phyloP scores from a whole-genome alignment of 2,113 vertebrate genomes.

The Chloroceryle aenea region DNA sequence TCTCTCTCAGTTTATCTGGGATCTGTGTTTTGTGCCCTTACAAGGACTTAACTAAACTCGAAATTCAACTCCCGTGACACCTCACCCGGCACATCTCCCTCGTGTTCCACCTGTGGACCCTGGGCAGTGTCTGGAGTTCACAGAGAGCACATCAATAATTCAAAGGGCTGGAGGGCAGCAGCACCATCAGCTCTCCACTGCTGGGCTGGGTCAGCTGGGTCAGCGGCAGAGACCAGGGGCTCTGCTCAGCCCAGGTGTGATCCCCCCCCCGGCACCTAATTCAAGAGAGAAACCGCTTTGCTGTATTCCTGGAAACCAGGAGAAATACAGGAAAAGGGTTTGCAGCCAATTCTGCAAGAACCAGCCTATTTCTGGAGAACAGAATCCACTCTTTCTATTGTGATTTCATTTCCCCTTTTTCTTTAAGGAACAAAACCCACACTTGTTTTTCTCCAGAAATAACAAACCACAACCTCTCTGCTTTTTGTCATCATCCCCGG shows the following conservation, averaged over 20 bases:
- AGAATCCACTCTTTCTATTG: neutral
- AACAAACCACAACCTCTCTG: neutral
- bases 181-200: accelerated
- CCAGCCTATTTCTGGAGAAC: neutral
- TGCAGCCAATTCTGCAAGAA: neutral
- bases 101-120: neutral
- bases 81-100: neutral
- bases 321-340: neutral
- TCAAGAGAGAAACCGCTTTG: neutral
- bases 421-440: neutral
- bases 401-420: neutral
- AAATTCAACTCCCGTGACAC: neutral
- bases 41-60: neutral
- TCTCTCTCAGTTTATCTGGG: accelerated
- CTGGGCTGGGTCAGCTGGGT: neutral
- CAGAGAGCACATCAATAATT: neutral
- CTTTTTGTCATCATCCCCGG: neutral
- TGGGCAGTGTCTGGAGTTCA: neutral
- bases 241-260: neutral
- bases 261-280: neutral
- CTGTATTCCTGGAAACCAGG: neutral
- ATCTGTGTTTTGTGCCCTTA: neutral
- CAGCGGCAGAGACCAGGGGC: accelerated
- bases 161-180: neutral
- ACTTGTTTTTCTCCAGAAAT: neutral